phyloP scores from a whole-genome alignment of 2,797 vertebrate genomes.

The Lacerta agilis region DNA sequence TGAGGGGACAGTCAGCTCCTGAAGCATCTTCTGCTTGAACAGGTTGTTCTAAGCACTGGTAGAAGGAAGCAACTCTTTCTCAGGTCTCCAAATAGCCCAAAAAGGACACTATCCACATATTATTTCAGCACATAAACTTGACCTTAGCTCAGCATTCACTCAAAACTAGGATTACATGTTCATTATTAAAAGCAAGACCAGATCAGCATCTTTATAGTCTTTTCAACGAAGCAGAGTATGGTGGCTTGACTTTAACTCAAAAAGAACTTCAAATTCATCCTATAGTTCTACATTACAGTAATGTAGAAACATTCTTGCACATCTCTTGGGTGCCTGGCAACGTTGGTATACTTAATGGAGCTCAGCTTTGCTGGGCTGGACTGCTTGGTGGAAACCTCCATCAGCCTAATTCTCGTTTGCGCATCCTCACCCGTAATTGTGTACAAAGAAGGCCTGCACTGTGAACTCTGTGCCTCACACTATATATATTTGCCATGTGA shows the following conservation, averaged over 20 bases:
- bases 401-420: no score
- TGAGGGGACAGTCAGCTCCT: background rate
- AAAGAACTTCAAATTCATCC: slow-evolving; percentile 30
- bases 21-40: background rate
- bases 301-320: background rate
- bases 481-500: background rate
- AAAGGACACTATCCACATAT: background rate
- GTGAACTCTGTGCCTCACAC: background rate
- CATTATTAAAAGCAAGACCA: slow-evolving; percentile 47
- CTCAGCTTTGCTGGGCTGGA: background rate
- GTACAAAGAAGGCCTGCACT: background rate
- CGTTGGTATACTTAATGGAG: background rate
- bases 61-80: background rate
- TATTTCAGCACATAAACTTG: background rate
- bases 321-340: background rate
- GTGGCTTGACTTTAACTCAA: slow-evolving; percentile 32
- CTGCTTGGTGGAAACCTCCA: background rate
- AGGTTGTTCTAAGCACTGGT: background rate
- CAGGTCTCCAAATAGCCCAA: slow-evolving; percentile 34
- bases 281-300: background rate
- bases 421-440: background rate
- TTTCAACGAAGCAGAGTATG: slow-evolving; percentile 43
- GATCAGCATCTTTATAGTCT: slow-evolving; percentile 58
- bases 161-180: slow-evolving; percentile 24
- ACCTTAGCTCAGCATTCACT: slow-evolving; percentile 38